Conservation (phyloP, 2,888 invertebrate genomes). For the Pteria penguin region DNA sequence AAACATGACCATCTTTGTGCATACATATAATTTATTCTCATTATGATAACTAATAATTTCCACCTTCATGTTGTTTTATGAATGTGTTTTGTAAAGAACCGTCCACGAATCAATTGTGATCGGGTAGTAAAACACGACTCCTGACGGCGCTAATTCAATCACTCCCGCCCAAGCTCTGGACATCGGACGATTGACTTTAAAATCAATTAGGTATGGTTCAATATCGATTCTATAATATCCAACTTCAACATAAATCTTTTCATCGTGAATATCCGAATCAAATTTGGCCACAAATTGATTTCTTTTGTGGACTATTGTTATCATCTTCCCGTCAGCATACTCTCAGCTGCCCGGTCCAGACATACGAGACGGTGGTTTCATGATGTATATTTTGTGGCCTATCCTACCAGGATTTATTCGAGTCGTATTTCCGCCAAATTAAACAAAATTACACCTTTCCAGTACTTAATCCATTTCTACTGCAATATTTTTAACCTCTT, state of each 20-base stretch:
- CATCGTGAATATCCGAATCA: not conserved
- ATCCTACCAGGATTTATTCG: not conserved
- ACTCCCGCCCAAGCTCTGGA: slow-evolving; percentile 6
- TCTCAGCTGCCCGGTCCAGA: not conserved
- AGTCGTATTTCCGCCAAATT: not conserved
- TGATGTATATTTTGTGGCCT: not conserved
- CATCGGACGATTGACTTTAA: not conserved
- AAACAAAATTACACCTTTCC: not conserved
- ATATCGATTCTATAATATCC: slow-evolving; percentile 5
- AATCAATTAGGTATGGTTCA: slow-evolving; percentile 31
- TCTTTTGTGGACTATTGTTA: not conserved
- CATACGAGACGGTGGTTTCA: not conserved
- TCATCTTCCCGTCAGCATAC: not conserved
- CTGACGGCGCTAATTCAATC: slow-evolving; percentile 19
- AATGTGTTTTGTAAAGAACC: slow-evolving; percentile 12
- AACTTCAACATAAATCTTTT: not conserved
- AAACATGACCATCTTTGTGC: slow-evolving; percentile 28
- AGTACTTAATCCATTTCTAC: not conserved
- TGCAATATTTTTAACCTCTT: not conserved
- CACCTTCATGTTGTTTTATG: slow-evolving; percentile 22
- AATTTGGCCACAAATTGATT: not conserved
- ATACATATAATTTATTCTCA: slow-evolving; percentile 25
- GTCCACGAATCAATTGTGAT: slow-evolving; percentile 11
- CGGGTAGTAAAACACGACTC: slow-evolving; percentile 18
- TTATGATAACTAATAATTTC: slow-evolving; percentile 30